phyloP scores from a whole-genome alignment of 2,888 invertebrate genomes.

The Campoletis raptor region DNA sequence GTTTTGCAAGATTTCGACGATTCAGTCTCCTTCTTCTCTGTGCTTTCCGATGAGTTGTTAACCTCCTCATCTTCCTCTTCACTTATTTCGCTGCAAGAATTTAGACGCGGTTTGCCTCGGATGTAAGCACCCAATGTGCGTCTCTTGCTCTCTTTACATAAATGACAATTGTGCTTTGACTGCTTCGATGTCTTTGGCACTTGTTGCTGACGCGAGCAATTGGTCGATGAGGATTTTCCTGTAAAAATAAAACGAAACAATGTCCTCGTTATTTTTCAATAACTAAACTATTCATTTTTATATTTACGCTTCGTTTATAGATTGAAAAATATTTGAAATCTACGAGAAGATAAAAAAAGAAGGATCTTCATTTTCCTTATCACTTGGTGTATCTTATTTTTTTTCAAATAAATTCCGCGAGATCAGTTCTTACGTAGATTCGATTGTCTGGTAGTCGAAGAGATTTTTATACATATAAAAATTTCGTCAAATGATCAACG shows the following conservation, averaged over 20 bases:
- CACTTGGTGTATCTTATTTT: neutral
- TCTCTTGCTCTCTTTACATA: slow-evolving; percentile 86
- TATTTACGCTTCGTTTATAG: neutral
- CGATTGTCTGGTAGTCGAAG: neutral
- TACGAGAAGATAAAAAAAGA: neutral
- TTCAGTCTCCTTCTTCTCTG: slow-evolving; percentile 41
- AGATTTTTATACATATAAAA: neutral
- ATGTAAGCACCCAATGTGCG: slow-evolving; percentile 86
- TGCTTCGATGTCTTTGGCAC: slow-evolving; percentile 72
- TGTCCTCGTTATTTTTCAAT: neutral
- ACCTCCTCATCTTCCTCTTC: slow-evolving; percentile 85
- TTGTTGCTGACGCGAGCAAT: slow-evolving; percentile 75
- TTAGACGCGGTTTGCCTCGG: slow-evolving; percentile 85
- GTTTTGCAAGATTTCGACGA: slow-evolving; percentile 54
- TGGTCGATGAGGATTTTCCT: slow-evolving; percentile 74
- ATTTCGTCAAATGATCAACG: neutral
- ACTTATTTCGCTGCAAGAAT: slow-evolving; percentile 85
- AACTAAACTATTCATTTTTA: neutral
- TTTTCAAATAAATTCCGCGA: neutral
- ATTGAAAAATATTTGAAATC: neutral
- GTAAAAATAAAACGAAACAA: slow-evolving; percentile 49
- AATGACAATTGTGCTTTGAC: slow-evolving; percentile 85
- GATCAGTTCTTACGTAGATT: neutral
- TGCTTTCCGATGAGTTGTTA: slow-evolving; percentile 29
- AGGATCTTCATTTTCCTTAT: neutral